Conservation (phyloP, 2,797 vertebrate species). For the Erpetoichthys calabaricus region DNA sequence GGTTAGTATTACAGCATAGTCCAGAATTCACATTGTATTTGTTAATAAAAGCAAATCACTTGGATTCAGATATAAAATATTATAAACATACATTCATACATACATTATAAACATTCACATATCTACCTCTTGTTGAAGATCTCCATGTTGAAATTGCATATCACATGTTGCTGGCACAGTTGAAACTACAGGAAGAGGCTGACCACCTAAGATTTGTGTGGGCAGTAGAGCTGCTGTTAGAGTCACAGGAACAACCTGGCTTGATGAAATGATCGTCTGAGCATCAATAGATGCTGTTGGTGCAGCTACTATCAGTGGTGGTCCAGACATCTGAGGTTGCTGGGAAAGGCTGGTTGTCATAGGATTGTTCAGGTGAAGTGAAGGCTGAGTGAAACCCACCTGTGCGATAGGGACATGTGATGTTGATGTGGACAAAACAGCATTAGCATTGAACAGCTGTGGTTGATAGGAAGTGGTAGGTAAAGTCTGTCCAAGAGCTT, state of each 20-base stretch:
- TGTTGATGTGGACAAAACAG: conserved; percentile 48
- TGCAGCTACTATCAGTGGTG: conserved; percentile 34
- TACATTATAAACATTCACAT: too few relatives aligned
- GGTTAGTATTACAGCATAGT: too few relatives aligned
- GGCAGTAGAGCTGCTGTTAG: conserved; percentile 45
- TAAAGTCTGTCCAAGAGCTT: conserved; percentile 46
- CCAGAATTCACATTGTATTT: neutral
- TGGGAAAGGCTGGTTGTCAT: conserved; percentile 48
- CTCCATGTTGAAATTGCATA: conserved; percentile 61
- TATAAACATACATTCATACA: too few relatives aligned
- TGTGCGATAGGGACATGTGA: conserved; percentile 35
- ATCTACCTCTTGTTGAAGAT: conserved; percentile 74
- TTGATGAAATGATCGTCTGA: conserved; percentile 30
- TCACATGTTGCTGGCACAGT: conserved; percentile 75
- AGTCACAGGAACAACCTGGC: conserved; percentile 26
- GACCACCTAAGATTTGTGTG: conserved; percentile 54
- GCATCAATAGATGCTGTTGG: conserved; percentile 31
- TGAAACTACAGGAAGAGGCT: conserved; percentile 55
- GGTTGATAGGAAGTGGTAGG: conserved; percentile 31
- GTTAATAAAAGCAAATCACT: neutral
- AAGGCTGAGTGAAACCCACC: conserved; percentile 46
- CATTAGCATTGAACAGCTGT: conserved; percentile 32
- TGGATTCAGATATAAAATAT: too few relatives aligned
- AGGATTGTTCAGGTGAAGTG: conserved; percentile 43
- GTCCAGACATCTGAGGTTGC: conserved; percentile 45